phyloP scores from a whole-genome alignment of 2,113 vertebrate species.

The Chlorodrepanis virens region DNA sequence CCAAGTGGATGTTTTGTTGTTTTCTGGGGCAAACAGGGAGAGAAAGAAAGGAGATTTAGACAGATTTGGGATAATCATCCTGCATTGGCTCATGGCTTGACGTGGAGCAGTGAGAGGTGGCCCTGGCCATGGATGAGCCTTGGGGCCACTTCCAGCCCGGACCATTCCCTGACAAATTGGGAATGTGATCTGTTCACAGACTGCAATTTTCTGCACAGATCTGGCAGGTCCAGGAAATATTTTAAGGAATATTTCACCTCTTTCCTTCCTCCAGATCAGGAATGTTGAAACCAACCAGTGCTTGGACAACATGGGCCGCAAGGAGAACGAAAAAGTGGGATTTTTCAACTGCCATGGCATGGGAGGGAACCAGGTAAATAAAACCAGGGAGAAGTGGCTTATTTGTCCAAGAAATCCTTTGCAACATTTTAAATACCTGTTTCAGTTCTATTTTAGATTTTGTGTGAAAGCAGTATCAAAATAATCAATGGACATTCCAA shows the following conservation, averaged over 20 bases:
- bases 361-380: conserved; percentile 95
- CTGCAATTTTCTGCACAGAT: accelerated
- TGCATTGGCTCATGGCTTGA: neutral
- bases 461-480: too few relatives aligned
- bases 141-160: neutral
- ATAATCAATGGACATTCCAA: accelerated
- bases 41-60: accelerated
- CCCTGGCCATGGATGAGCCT: neutral
- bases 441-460: accelerated
- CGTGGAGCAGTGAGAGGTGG: accelerated
- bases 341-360: conserved; percentile 99
- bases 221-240: accelerated
- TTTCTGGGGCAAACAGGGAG: neutral
- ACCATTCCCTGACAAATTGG: accelerated
- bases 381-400: accelerated
- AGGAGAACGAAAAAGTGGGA: conserved; percentile 97
- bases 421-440: accelerated
- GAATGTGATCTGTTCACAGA: neutral
- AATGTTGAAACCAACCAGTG: conserved; percentile 99
- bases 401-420: neutral
- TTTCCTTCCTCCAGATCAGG: conserved; percentile 81
- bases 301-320: conserved; percentile 98
- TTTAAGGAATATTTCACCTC: neutral
- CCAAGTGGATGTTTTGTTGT: accelerated
- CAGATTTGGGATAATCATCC: neutral